Evolutionary conservation across 2,797 vertebrate genomes (phyloP).

Genomic region (Periparus ater): DNA sequence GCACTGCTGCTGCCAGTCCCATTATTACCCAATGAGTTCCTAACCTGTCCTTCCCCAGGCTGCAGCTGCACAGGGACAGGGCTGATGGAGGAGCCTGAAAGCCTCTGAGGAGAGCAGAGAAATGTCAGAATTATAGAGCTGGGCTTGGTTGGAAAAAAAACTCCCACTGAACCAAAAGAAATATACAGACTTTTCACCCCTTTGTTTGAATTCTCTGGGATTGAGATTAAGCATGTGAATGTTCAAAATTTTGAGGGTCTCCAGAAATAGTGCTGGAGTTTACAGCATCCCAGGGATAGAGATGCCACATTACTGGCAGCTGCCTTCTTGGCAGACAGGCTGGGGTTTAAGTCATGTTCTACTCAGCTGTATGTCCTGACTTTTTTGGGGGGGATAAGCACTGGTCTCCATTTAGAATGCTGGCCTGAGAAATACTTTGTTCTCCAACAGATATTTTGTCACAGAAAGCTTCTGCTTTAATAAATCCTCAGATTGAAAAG

Average conservation of each 20-base stretch:
- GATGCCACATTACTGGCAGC: accelerated
- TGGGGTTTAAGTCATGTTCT: neutral
- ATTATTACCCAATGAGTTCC: accelerated
- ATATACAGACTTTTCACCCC: accelerated
- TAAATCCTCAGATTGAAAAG: neutral
- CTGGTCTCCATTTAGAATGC: neutral
- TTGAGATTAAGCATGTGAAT: accelerated
- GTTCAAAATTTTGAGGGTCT: neutral
- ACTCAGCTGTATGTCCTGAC: neutral
- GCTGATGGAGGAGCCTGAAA: neutral
- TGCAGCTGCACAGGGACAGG: neutral
- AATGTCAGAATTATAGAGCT: neutral
- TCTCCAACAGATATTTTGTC: neutral
- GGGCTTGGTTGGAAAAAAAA: neutral
- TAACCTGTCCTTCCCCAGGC: accelerated
- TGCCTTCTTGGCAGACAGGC: neutral
- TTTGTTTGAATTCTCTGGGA: neutral
- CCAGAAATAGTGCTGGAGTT: neutral
- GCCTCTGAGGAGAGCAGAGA: neutral
- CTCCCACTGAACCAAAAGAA: neutral
- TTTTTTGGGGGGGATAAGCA: accelerated
- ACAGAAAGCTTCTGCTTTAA: neutral
- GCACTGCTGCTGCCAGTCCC: neutral
- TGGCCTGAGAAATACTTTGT: neutral
- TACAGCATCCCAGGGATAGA: neutral